Base-by-base conservation (phyloP, 2,113 vertebrate genomes). In the Perognathus longimembris region DNA sequence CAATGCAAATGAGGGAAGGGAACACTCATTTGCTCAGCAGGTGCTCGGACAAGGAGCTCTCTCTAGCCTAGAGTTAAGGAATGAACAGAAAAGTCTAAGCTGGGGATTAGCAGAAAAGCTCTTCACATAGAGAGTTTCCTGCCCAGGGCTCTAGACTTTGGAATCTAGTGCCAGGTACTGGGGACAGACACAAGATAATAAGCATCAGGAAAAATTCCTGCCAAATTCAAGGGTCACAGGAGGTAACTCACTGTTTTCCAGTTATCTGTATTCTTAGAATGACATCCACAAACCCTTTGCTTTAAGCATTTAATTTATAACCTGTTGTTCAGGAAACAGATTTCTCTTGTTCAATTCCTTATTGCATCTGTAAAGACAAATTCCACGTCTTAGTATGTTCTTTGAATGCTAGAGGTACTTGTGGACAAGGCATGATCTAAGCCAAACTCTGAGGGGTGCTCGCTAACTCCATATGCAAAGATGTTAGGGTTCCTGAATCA, bases 21-120 rank as follows among this genome's bases (percentile, higher is more conserved):
- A 96, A 92, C 97, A 92, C 85, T 95, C 74, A 74, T 30, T 81
- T 66, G 89, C 95, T 97, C 90, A 80, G 77, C 73, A 96, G 94
- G 89, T 64, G 79, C 66, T 38, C 86, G 92, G 86, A 95, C 45
- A 69, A 89, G 79, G 67, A 96, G 54, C 4, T 4, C 57, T 34
- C 4, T 4, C 57, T 34, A 79, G 79, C 95, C 61, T 28, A 24
- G 64, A 95, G 94, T 63, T 75, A 5, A 92, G 83, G 82, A 95
- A n/a, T n/a, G n/a, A n/a, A 92, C 40, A 73, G 59, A 5, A 94
- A 22, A 28, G 17, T 63, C 81, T 79, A 91, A 92, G 30, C 50
- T 18, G 85, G 24, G 78, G 77, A n/a, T 96, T 95, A 95, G 81
- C 79, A 87, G 91, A 2, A 87, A 93, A 90, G 14, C 63, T 64